Evolutionary conservation across 2,888 invertebrate species (phyloP).

Genomic region (Atherix ibis): DNA sequence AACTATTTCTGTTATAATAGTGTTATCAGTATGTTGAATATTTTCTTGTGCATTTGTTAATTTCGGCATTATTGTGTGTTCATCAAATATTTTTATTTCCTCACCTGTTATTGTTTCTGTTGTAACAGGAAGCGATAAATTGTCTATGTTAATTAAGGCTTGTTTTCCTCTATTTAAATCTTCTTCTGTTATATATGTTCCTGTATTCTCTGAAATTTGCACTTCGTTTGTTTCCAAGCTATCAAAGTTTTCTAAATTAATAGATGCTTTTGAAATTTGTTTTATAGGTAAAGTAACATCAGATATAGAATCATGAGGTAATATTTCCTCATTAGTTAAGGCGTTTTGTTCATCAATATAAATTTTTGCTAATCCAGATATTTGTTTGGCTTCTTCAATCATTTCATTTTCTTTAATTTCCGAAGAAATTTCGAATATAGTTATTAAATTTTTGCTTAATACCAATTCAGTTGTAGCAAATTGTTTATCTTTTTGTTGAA

Average conservation of each 20-base stretch:
- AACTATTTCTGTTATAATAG: background rate
- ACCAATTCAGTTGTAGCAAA: conserved; percentile 1
- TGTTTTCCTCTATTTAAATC: too few species aligned
- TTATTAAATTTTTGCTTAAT: background rate
- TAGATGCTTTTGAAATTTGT: background rate
- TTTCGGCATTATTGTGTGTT: background rate
- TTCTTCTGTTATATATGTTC: background rate
- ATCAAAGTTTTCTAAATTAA: background rate
- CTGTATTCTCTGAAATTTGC: too few species aligned
- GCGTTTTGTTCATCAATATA: background rate
- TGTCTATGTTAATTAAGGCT: conserved; percentile 1
- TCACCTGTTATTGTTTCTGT: background rate
- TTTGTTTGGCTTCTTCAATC: background rate
- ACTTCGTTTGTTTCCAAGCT: too few species aligned
- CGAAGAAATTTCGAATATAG: background rate
- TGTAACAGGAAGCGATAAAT: conserved; percentile 3
- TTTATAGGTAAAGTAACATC: background rate
- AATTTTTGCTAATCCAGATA: background rate
- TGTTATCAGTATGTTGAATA: too few species aligned
- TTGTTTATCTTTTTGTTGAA: background rate
- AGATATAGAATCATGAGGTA: background rate
- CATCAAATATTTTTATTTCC: background rate
- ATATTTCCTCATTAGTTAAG: background rate
- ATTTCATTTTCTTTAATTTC: conserved; percentile 2
- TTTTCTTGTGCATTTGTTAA: conserved; percentile 1